A percentile compares a stretch with the other conserved stretches of the same genome.
Conservation (phyloP, 2,888 invertebrate species). For the Myopa testacea region DNA sequence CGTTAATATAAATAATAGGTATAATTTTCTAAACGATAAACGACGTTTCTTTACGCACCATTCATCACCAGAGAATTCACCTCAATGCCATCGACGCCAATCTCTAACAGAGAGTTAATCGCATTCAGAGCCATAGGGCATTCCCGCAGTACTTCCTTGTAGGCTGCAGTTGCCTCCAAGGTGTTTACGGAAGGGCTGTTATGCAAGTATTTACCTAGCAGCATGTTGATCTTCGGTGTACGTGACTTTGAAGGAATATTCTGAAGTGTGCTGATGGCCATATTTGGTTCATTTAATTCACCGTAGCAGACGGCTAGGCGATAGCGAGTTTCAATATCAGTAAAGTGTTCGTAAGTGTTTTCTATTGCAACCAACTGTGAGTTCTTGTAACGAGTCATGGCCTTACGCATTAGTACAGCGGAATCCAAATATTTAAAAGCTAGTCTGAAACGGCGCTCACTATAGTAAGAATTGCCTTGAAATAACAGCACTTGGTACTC, state of each 20-base stretch:
- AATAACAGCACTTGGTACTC: slow-evolving; percentile 77
- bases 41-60: slow-evolving; percentile 57
- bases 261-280: slow-evolving; percentile 68
- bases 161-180: slow-evolving; percentile 78
- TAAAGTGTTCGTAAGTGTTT: slow-evolving; percentile 59
- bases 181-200: slow-evolving; percentile 73
- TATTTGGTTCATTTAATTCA: slow-evolving; percentile 74
- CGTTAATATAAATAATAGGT: slow-evolving; percentile 1
- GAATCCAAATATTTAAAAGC: slow-evolving; percentile 73
- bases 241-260: slow-evolving; percentile 74
- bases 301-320: slow-evolving; percentile 78
- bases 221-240: slow-evolving; percentile 80
- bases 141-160: slow-evolving; percentile 82
- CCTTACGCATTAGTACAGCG: slow-evolving; percentile 70
- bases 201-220: slow-evolving; percentile 79
- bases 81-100: slow-evolving; percentile 81
- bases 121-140: slow-evolving; percentile 83
- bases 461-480: slow-evolving; percentile 78
- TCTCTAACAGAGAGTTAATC: slow-evolving; percentile 77
- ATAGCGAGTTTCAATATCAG: slow-evolving; percentile 78
- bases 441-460: slow-evolving; percentile 75
- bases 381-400: slow-evolving; percentile 59
- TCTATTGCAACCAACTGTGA: slow-evolving; percentile 57
- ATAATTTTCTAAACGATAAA: neutral
- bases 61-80: slow-evolving; percentile 79